Percentiles rank a stretch among this genome's conserved stretches.
Evolutionary conservation across 2,797 vertebrate species (phyloP).

Genomic region (Pagetopsis macropterus): DNA sequence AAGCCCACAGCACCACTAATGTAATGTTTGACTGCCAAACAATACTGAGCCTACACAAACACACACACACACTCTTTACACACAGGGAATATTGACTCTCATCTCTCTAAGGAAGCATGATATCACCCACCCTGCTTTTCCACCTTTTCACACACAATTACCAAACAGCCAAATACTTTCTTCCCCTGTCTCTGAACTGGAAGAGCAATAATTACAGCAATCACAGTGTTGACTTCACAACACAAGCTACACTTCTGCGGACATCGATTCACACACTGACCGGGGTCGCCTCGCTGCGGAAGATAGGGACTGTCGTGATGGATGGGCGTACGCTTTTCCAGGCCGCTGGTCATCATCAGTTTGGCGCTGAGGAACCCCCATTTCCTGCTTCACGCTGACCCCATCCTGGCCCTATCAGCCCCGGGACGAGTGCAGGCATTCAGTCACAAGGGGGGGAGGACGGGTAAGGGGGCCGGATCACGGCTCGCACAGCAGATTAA

Average conservation of each 20-base stretch:
- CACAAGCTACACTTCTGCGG: conserved; percentile 39
- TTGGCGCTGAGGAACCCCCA: conserved; percentile 51
- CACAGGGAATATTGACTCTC: conserved; percentile 69
- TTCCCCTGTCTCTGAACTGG: conserved; percentile 35
- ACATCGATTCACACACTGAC: conserved; percentile 56
- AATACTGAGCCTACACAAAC: conserved; percentile 56
- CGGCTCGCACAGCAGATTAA: conserved; percentile 68
- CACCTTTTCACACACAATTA: conserved; percentile 74
- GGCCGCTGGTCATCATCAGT: conserved; percentile 75
- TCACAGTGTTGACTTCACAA: conserved; percentile 56
- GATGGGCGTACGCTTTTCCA: conserved; percentile 72
- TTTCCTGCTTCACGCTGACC: conserved; percentile 73
- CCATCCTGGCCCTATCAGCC: conserved; percentile 70
- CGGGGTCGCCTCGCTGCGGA: conserved; percentile 19
- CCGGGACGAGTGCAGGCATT: conserved; percentile 58
- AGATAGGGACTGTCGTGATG: conserved; percentile 72
- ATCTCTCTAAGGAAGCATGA: conserved; percentile 59
- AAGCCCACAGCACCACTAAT: conserved; percentile 70
- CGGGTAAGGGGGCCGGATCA: conserved; percentile 38
- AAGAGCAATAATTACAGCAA: conserved; percentile 69
- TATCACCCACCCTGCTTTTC: conserved; percentile 62
- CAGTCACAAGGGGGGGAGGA: conserved; percentile 40
- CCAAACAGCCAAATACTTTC: conserved; percentile 35
- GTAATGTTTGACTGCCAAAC: conserved; percentile 74
- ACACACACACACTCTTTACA: conserved; percentile 17